These are phyloP conservation scores for Parnassius smintheus DNA, from an alignment of 2,888 invertebrate genomes.

Conservation along the genomic window DNA sequence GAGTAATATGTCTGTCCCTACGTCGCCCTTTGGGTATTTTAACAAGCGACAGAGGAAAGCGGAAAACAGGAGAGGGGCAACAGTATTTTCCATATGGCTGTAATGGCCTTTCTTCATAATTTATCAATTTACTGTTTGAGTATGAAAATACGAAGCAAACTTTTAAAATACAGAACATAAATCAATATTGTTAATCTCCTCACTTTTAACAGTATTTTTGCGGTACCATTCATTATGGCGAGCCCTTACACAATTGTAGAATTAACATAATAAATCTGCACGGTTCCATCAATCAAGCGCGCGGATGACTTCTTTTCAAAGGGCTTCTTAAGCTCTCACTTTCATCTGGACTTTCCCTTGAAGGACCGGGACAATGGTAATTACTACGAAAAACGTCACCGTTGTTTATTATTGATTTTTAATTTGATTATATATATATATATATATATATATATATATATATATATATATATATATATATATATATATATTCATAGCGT, in stretches of 20 bases:
- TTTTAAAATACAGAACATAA: constrained; percentile 10
- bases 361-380: constrained; percentile 27
- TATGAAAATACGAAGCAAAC: no score
- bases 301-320: constrained; percentile 67
- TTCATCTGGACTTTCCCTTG: constrained; percentile 59
- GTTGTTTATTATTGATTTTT: constrained; percentile 10
- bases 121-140: no score
- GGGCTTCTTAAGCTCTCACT: constrained; percentile 75
- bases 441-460: background rate
- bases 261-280: constrained; percentile 78
- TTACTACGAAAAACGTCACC: constrained; percentile 12
- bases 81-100: background rate
- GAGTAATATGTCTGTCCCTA: no score
- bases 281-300: constrained; percentile 66
- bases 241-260: constrained; percentile 39
- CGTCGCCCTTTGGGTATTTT: no score
- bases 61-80: no score
- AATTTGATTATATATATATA: background rate
- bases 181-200: constrained; percentile 29
- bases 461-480: no score
- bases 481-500: no score
- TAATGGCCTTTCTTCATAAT: no score
- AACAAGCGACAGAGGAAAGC: no score
- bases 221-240: constrained; percentile 41
- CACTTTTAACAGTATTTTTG: constrained; percentile 25